phyloP scores from a whole-genome alignment of 1,140 invertebrate species.

The Zeugodacus cucurbitae region DNA sequence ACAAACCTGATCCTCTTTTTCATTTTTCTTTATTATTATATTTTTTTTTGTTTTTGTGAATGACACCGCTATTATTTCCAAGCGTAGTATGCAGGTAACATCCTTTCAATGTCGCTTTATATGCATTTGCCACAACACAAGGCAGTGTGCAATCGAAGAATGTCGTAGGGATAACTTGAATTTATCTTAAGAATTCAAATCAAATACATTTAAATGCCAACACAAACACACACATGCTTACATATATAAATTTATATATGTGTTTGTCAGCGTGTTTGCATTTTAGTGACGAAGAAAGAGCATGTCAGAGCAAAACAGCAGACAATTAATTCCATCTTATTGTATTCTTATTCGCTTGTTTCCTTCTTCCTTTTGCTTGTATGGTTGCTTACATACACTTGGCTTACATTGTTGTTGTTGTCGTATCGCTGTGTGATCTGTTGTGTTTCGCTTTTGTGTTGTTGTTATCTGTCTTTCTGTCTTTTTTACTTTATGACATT shows the following conservation, averaged over 20 bases:
- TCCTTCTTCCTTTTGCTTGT: constrained; percentile 4
- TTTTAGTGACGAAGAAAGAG: neutral
- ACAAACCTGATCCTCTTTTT: neutral
- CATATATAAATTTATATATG: neutral
- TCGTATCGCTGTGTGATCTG: neutral
- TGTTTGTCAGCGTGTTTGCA: neutral
- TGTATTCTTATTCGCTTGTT: constrained; percentile 28
- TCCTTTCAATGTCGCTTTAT: neutral
- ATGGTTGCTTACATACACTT: neutral
- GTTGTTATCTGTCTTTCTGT: neutral
- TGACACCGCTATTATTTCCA: constrained; percentile 2
- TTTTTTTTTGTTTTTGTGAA: neutral
- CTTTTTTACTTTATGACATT: constrained; percentile 18
- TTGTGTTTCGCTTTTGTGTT: neutral
- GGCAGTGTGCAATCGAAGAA: neutral
- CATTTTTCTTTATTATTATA: neutral
- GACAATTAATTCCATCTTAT: constrained; percentile 33
- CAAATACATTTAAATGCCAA: constrained; percentile 7
- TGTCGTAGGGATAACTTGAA: constrained; percentile 3
- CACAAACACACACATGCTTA: neutral
- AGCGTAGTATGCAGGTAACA: neutral
- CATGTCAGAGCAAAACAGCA: neutral
- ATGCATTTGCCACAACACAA: neutral
- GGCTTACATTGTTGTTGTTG: constrained; percentile 6
- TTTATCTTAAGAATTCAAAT: constrained; percentile 5